phyloP scores from a whole-genome alignment of 2,888 invertebrate species.

The Xanthorhoe spadicearia region DNA sequence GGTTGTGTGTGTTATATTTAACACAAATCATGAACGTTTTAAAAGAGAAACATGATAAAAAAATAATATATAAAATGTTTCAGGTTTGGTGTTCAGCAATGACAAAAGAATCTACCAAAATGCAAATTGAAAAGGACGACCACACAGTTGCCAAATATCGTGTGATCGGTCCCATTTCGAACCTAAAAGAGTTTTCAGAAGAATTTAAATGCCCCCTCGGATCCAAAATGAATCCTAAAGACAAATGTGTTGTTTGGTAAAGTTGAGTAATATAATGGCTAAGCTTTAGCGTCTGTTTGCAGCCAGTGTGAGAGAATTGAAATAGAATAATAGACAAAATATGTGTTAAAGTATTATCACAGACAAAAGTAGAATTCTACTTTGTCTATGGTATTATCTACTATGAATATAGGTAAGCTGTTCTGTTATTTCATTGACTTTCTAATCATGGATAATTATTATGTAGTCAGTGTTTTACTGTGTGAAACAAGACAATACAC shows the following conservation, averaged over 20 bases:
- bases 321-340: conserved; percentile 26
- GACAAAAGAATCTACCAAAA: conserved; percentile 92
- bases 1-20: too few relatives aligned
- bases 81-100: conserved; percentile 96
- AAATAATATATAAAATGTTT: conserved; percentile 1
- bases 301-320: conserved; percentile 20
- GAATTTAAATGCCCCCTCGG: conserved; percentile 90
- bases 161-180: conserved; percentile 94
- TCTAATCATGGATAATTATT: too few relatives aligned
- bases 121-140: conserved; percentile 96
- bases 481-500: too few relatives aligned
- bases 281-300: conserved; percentile 32
- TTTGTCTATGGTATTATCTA: too few relatives aligned
- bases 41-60: background rate
- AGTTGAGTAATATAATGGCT: conserved; percentile 22
- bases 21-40: too few relatives aligned
- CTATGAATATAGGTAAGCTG: too few relatives aligned
- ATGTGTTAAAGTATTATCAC: background rate
- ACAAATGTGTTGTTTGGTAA: conserved; percentile 96
- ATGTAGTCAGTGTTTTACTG: too few relatives aligned
- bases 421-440: too few relatives aligned
- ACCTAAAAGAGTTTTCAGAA: conserved; percentile 91
- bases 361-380: too few relatives aligned
- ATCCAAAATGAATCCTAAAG: conserved; percentile 92
- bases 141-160: conserved; percentile 95